Evolutionary conservation across 2,113 vertebrate genomes (phyloP), one percentile per base, ranked within the genome.

Genomic region (Hiodon tergisus): DNA sequence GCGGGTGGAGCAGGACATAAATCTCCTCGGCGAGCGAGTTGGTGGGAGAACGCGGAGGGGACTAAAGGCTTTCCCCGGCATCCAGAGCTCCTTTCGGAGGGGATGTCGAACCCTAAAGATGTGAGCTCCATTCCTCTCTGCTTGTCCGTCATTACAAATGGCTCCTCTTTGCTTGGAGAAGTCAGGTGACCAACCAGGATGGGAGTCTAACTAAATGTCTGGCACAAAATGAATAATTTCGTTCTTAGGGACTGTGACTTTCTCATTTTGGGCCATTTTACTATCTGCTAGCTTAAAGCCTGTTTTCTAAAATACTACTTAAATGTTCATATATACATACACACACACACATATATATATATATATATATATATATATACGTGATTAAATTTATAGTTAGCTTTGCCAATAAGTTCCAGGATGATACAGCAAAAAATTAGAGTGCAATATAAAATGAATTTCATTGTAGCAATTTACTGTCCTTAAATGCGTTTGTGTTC

Each of bases 281-380:
- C 58, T 78, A 66, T 71, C 74, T 47, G 46, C 61, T 47, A 77
- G 79, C 77, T 51, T 74, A 57, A 78, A 79, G 81, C 80, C 83
- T 81, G 80, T 78, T 81, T 86, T 80, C 81, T 78, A 73, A 75
- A 79, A 73, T 70, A 78, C 72, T 71, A 78, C 82, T 85, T 79
- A 86, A 87, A 81, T 86, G 80, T 79, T 85, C 86, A 88, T 89
- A n/a, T n/a, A n/a, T n/a, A n/a, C n/a, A n/a, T 87, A 86, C 85
- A 85, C 85, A 88, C 81, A 85, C n/a, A n/a, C n/a, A n/a, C n/a
- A n/a, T n/a, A n/a, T n/a, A n/a, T n/a, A n/a, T n/a, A n/a, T n/a
- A n/a, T n/a, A n/a, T n/a, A n/a, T n/a, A n/a, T n/a, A 31, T 31
- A 31, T 0, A 31, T 31, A 31, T 0, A 31, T 31, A 31, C 31